Conservation (phyloP, 2,888 invertebrate species). For the Steinernema carpocapsae region DNA sequence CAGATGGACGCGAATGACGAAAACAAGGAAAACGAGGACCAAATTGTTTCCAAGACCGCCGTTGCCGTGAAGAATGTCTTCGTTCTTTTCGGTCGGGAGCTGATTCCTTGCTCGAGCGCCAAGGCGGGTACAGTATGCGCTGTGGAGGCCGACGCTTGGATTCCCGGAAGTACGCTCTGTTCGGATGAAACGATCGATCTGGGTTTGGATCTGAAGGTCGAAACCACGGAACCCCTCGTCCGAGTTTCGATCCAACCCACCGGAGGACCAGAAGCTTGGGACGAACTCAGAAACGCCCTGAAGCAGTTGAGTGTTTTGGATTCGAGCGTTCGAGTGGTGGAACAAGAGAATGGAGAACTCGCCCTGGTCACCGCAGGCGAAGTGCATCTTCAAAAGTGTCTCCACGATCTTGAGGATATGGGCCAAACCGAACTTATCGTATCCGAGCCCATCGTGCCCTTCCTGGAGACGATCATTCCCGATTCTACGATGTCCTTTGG, state of each 20-base stretch:
- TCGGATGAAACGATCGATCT: slow-evolving; percentile 72
- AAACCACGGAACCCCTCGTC: slow-evolving; percentile 82
- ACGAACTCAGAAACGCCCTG: slow-evolving; percentile 54
- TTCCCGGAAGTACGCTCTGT: slow-evolving; percentile 78
- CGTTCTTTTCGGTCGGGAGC: slow-evolving; percentile 88
- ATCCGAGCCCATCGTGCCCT: slow-evolving; percentile 93
- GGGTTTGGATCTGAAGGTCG: slow-evolving; percentile 85
- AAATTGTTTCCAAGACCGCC: slow-evolving; percentile 38
- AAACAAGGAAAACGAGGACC: slow-evolving; percentile 15
- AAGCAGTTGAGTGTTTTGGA: slow-evolving; percentile 59
- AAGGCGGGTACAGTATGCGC: slow-evolving; percentile 60
- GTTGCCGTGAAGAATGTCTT: slow-evolving; percentile 79
- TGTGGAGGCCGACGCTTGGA: slow-evolving; percentile 49
- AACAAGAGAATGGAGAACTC: slow-evolving; percentile 93
- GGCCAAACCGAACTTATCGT: slow-evolving; percentile 72
- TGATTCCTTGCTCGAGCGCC: slow-evolving; percentile 77
- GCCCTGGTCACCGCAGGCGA: slow-evolving; percentile 94
- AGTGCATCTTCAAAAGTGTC: slow-evolving; percentile 91
- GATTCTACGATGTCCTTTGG: slow-evolving; percentile 50
- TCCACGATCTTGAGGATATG: slow-evolving; percentile 79
- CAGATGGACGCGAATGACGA: slow-evolving; percentile 3
- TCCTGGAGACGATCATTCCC: slow-evolving; percentile 87
- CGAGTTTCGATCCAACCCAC: slow-evolving; percentile 88
- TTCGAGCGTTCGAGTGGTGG: slow-evolving; percentile 67
- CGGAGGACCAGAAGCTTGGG: slow-evolving; percentile 54